Base-by-base conservation (phyloP, 2,888 invertebrate species). In the Perithous albicinctus region DNA sequence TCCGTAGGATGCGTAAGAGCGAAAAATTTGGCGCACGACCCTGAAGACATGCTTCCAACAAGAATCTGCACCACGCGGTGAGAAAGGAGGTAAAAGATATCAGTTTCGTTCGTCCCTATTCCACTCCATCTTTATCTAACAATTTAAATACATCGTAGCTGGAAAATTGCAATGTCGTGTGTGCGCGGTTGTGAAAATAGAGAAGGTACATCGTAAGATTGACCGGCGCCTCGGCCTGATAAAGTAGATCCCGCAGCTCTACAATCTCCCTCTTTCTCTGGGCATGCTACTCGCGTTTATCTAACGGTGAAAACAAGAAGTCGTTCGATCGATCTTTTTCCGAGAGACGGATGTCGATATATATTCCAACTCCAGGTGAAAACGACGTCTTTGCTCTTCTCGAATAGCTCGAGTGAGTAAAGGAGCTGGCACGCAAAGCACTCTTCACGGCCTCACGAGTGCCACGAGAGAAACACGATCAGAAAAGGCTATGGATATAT, bases 281-380 rank as follows among this genome's bases (percentile, higher is more conserved):
- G n/a, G n/a, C 15, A 56, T n/a, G 35, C n/a, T n/a, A n/a, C 18
- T 15, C 1, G 8, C 59, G 32, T 12, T 38, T 38, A 29, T 64
- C 29, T 80, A 85, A 84, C 85, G 82, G 82, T 82, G 63, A 78
- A 80, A 80, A 82, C 78, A 48, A 32, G 66, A 35, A 41, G 15
- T 46, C 46, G 59, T 29, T 32, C 61, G 63, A 76, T 61, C 41
- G 20, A 76, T 77, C 29, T 64, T 59, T 81, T 64, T 66, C 63
- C n/a, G n/a, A n/a, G 26, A 72, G 59, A 66, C 54, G 73, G 64
- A 75, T 67, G 74, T 56, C 29, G 56, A 32, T 59, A 32, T 23
- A 59, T 59, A 32, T 32, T 35, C 8, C 59, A 26, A 54, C 18
- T 32, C 32, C 18, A 59, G 59, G 59, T 59, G 59, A 59, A 59